Evolutionary conservation across 1,140 invertebrate species (phyloP), one percentile per base, ranked within the genome.

Genomic region (Periplaneta americana): DNA sequence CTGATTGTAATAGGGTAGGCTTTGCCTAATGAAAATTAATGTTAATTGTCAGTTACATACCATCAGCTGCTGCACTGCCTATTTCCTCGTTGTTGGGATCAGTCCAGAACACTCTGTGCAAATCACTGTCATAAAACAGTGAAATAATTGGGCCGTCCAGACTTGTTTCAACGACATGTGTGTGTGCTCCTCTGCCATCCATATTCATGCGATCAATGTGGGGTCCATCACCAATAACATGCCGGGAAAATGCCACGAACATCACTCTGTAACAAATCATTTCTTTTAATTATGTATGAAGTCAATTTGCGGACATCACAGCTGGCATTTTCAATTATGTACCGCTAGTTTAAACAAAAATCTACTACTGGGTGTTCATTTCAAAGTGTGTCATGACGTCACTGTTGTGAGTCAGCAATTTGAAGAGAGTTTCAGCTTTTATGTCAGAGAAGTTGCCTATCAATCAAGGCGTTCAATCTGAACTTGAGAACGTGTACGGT

Each of bases 131-230:
- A 82, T 92, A 94, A 35, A 86, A 85, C n/a, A 94, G 82, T 1
- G 87, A 85, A 33, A 91, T 81, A 28, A 87, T 86, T 1, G 91
- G 90, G 76, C 92, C 92, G 81, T 84, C 75, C n/a, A 92, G 82
- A 34, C 88, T 87, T 11, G 88, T 83, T 82, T 92, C 90, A 31
- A 91, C 86, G 0, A 92, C 82, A 78, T 91, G 90, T 5, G 85
- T 86, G 79, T 89, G 86, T 0, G 82, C 75, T 0, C 89, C 82
- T 78, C 84, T 84, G 3, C 92, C 93, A 84, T 91, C 90, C 89
- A 93, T 91, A 9, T 88, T 84, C 79, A 92, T 85, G 32, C 91
- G 88, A 84, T 93, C 92, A 28, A 95, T 91, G 37, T 91, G 90
- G 28, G 89, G 88, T 13, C 87, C 32, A 36, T 28, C 18, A 0